Conservation (phyloP, 1,140 invertebrate genomes). For the Drosophila leontia region DNA sequence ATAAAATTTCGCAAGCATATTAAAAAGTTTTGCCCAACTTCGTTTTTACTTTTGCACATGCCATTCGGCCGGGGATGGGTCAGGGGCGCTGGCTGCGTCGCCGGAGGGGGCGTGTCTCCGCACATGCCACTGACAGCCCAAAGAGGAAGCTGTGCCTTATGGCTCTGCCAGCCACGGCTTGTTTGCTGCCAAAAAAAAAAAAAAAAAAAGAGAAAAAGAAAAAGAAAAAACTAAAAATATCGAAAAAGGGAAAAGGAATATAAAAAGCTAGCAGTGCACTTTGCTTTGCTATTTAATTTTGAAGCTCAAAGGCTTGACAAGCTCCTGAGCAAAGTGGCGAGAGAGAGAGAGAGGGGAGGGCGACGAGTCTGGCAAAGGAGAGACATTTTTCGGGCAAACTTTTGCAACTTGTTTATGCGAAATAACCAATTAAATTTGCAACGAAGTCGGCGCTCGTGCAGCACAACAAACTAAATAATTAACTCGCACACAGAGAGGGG, state of each 20-base stretch:
- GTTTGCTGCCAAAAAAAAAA: slow-evolving; percentile 72
- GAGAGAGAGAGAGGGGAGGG: neutral
- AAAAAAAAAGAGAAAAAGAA: slow-evolving; percentile 12
- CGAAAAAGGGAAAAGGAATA: slow-evolving; percentile 43
- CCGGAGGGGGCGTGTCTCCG: slow-evolving; percentile 36
- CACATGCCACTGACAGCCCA: slow-evolving; percentile 75
- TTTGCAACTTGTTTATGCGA: slow-evolving; percentile 65
- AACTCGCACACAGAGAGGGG: neutral
- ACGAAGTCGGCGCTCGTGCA: slow-evolving; percentile 6
- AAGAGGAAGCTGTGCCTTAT: slow-evolving; percentile 67
- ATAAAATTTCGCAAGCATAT: slow-evolving; percentile 84
- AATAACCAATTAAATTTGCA: slow-evolving; percentile 62
- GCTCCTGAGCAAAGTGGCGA: slow-evolving; percentile 42
- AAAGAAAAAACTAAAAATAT: slow-evolving; percentile 26
- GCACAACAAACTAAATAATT: slow-evolving; percentile 28
- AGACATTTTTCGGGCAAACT: slow-evolving; percentile 55
- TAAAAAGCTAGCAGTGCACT: slow-evolving; percentile 67
- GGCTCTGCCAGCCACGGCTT: slow-evolving; percentile 71
- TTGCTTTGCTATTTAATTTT: slow-evolving; percentile 82
- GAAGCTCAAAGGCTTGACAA: slow-evolving; percentile 75
- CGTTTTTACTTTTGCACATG: slow-evolving; percentile 82
- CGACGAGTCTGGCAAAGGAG: slow-evolving; percentile 9
- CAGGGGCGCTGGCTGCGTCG: neutral
- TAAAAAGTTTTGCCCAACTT: slow-evolving; percentile 82
- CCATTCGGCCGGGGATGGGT: slow-evolving; percentile 38